Evolutionary conservation across 2,797 vertebrate genomes (phyloP).

Genomic region (Ispidina lecontei): DNA sequence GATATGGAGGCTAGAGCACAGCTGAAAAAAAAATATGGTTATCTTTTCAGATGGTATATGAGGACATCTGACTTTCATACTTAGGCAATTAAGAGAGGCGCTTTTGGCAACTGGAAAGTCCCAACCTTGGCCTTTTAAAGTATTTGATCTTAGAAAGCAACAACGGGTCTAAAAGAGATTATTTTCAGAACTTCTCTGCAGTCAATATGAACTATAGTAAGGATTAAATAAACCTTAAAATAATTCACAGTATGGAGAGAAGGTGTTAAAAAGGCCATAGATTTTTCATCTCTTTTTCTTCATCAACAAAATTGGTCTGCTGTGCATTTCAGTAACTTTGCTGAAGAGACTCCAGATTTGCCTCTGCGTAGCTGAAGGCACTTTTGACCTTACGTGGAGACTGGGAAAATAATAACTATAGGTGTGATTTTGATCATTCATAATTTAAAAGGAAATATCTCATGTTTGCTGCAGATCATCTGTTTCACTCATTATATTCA

Average conservation of each 20-base stretch:
- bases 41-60: constrained; percentile 37
- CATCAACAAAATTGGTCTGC: background rate
- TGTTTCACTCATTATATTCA: constrained; percentile 72
- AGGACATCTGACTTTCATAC: constrained; percentile 29
- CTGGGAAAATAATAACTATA: constrained; percentile 60
- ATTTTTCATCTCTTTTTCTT: constrained; percentile 11
- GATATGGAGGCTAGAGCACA: constrained; percentile 16
- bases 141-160: background rate
- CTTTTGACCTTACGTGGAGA: constrained; percentile 49
- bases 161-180: background rate
- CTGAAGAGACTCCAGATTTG: constrained; percentile 30
- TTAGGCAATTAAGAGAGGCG: background rate
- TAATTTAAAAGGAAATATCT: constrained; percentile 65
- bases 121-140: background rate
- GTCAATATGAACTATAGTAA: background rate
- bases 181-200: background rate
- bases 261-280: constrained; percentile 6
- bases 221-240: constrained; percentile 5
- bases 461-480: constrained; percentile 73
- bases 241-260: constrained; percentile 8
- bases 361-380: constrained; percentile 15
- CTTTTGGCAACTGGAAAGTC: constrained; percentile 4
- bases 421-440: constrained; percentile 63
- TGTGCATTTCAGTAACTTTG: background rate
- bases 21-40: constrained; percentile 16